Conservation (phyloP, 2,797 vertebrate genomes). For the Mionectes olivaceus region DNA sequence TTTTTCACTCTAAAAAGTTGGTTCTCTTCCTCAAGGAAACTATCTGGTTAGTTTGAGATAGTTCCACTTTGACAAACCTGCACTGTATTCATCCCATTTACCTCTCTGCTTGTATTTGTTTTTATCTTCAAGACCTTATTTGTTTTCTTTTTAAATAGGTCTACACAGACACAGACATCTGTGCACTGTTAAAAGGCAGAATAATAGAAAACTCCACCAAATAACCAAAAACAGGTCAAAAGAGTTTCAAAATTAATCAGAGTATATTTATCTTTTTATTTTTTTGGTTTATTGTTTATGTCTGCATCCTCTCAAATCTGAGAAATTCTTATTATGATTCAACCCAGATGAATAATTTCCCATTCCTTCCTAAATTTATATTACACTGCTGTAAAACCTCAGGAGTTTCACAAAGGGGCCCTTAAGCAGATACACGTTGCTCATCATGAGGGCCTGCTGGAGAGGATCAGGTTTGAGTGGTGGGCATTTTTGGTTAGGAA, state of each 20-base stretch:
- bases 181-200: background rate
- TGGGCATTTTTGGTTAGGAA: background rate
- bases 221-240: background rate
- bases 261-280: too few species aligned
- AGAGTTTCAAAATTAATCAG: background rate
- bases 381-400: background rate
- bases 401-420: background rate
- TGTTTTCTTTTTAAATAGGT: background rate
- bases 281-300: background rate
- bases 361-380: background rate
- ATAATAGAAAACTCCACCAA: background rate
- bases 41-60: background rate
- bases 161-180: background rate
- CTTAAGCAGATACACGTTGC: background rate
- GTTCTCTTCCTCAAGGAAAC: background rate
- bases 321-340: background rate
- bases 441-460: background rate
- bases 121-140: background rate
- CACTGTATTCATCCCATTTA: rapidly evolving
- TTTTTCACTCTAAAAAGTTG: background rate
- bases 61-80: background rate
- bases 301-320: background rate
- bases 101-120: background rate
- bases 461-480: background rate
- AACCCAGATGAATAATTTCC: background rate